phyloP scores from a whole-genome alignment of 2,797 vertebrate genomes.

The Garrulus glandarius region DNA sequence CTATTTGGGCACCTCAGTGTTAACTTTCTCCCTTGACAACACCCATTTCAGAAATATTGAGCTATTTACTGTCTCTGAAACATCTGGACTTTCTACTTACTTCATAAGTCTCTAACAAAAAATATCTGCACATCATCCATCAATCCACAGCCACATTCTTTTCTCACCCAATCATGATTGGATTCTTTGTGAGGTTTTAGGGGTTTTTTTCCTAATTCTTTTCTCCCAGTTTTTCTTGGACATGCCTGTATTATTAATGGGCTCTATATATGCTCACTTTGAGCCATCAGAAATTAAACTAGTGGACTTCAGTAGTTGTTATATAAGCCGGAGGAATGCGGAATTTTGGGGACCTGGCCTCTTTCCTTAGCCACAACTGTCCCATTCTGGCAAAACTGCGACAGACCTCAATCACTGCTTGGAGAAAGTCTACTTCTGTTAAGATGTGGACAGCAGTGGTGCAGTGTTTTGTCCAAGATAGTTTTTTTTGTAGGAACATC shows the following conservation, averaged over 20 bases:
- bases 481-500: not conserved
- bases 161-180: constrained; percentile 63
- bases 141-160: constrained; percentile 54
- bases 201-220: not conserved
- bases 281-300: not conserved
- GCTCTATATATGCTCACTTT: not conserved
- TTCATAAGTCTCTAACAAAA: constrained; percentile 56
- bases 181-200: constrained; percentile 40
- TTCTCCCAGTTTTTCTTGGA: constrained; percentile 52
- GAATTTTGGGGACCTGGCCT: not conserved
- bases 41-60: constrained; percentile 49
- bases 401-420: not conserved
- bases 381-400: not conserved
- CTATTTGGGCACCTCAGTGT: constrained; percentile 40
- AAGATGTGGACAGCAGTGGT: not conserved
- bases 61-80: constrained; percentile 46
- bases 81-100: constrained; percentile 62
- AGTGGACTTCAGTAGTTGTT: not conserved
- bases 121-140: constrained; percentile 62
- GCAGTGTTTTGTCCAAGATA: not conserved
- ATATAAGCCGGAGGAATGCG: not conserved
- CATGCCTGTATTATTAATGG: constrained; percentile 4
- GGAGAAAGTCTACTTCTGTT: not conserved
- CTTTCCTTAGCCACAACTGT: not conserved
- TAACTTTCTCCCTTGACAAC: constrained; percentile 36